Conservation (phyloP, 2,113 vertebrate species). For the Trachemys scripta region DNA sequence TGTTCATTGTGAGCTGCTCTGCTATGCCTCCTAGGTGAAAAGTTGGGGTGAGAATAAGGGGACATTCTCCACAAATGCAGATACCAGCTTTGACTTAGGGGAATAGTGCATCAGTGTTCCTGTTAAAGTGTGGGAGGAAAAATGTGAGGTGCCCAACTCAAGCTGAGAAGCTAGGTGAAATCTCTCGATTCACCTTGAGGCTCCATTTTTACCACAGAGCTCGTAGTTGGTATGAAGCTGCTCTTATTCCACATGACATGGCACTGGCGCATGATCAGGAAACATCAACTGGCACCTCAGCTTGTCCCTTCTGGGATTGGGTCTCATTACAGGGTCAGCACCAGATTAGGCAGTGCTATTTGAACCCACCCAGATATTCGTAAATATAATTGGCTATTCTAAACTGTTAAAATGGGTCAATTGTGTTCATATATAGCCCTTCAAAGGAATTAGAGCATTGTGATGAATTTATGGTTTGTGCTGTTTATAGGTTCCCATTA, state of each 20-base stretch:
- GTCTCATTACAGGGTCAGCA: not conserved
- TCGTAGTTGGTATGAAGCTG: not conserved
- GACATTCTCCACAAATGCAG: not conserved
- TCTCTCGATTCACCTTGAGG: not conserved
- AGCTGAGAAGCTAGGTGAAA: rapidly evolving
- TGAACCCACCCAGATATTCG: not conserved
- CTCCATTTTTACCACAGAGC: not conserved
- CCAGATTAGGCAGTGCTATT: not conserved
- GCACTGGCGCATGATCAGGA: not conserved
- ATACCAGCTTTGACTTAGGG: not conserved
- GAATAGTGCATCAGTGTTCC: not conserved
- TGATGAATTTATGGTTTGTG: not conserved
- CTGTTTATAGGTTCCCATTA: not conserved
- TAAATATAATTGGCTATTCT: not conserved
- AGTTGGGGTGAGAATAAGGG: not conserved
- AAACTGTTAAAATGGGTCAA: not conserved
- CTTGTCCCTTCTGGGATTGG: not conserved
- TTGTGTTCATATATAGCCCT: not conserved
- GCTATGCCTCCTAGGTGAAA: not conserved
- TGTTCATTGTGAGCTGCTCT: not conserved
- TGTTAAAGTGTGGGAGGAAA: not conserved
- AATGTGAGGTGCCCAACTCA: not conserved
- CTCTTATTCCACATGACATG: not conserved
- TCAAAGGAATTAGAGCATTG: not conserved
- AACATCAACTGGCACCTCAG: not conserved